Evolutionary conservation across 2,113 vertebrate genomes (phyloP).

Genomic region (Rhinoderma darwinii): DNA sequence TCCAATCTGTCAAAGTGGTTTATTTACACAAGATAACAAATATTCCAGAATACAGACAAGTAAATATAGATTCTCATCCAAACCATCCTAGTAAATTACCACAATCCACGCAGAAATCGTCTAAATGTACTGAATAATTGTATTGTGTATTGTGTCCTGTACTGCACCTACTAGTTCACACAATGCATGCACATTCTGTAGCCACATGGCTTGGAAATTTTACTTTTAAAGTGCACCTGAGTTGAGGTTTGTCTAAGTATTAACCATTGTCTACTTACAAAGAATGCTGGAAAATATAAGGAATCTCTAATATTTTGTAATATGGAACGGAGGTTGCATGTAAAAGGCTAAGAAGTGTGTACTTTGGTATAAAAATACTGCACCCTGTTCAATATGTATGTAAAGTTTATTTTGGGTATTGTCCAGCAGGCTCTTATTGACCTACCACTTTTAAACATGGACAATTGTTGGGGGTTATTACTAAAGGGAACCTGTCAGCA

Average conservation of each 20-base stretch:
- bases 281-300: background rate
- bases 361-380: background rate
- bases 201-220: background rate
- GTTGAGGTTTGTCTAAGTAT: slow-evolving; percentile 55
- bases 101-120: background rate
- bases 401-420: background rate
- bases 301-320: background rate
- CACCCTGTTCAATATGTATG: background rate
- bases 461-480: background rate
- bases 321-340: background rate
- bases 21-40: slow-evolving; percentile 50
- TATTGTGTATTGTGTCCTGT: background rate
- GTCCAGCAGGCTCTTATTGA: background rate
- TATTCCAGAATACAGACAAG: slow-evolving; percentile 20
- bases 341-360: background rate
- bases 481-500: too few relatives aligned
- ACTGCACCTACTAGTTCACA: background rate
- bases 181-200: background rate
- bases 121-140: background rate
- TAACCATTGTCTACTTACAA: slow-evolving; percentile 15
- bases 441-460: background rate
- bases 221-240: slow-evolving; percentile 56
- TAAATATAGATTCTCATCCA: slow-evolving; percentile 17
- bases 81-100: background rate
- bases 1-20: slow-evolving; percentile 43